Conservation (phyloP, 2,797 vertebrate genomes). For the Enteromius argenteus region DNA sequence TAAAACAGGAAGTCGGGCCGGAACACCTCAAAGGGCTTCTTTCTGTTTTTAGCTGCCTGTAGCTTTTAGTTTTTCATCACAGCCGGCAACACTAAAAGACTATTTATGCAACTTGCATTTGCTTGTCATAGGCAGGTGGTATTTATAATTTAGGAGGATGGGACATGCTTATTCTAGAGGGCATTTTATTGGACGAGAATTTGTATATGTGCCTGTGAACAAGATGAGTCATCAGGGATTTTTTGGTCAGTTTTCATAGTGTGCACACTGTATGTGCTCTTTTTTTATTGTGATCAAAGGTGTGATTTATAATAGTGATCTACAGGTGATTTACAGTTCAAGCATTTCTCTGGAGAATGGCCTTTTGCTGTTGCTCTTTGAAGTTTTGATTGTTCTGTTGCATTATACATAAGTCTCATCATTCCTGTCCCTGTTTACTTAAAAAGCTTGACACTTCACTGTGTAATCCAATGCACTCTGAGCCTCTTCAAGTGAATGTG, state of each 20-base stretch:
- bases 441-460: slow-evolving; percentile 66
- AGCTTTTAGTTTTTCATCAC: slow-evolving; percentile 1
- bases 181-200: slow-evolving; percentile 2
- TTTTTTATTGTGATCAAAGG: neutral
- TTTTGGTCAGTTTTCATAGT: neutral
- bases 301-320: neutral
- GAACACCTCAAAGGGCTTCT: neutral
- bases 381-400: slow-evolving; percentile 29
- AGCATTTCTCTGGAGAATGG: neutral
- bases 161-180: slow-evolving; percentile 10
- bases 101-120: neutral
- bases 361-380: slow-evolving; percentile 4
- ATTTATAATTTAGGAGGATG: slow-evolving; percentile 14
- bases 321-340: neutral
- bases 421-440: slow-evolving; percentile 42
- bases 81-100: neutral
- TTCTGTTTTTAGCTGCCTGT: slow-evolving; percentile 18
- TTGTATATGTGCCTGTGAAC: neutral
- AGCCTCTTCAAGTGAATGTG: slow-evolving; percentile 17
- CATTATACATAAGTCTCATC: slow-evolving; percentile 6
- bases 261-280: neutral
- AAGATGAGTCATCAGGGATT: neutral
- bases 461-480: slow-evolving; percentile 57
- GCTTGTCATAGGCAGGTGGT: slow-evolving; percentile 15
- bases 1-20: neutral